Conservation (phyloP, 2,113 vertebrate genomes). For the Perca schrenkii region DNA sequence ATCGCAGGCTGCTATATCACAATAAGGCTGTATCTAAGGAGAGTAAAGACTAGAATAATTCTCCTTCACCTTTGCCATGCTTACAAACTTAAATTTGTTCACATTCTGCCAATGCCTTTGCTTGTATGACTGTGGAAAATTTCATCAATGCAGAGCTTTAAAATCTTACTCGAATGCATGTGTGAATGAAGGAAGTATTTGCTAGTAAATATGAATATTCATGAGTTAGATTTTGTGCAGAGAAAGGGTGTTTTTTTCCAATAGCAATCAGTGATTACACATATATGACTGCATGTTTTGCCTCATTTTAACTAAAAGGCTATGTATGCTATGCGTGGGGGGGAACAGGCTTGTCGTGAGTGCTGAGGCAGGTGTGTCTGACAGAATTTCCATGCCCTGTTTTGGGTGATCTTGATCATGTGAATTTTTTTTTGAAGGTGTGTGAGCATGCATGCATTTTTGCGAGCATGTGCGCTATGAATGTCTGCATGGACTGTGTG, state of each 20-base stretch:
- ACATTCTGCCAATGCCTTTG: not conserved
- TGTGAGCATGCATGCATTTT: conserved; percentile 41
- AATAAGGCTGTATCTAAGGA: conserved; percentile 21
- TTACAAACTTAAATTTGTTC: not conserved
- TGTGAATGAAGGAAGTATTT: not conserved
- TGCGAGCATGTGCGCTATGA: conserved; percentile 6
- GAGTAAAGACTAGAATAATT: conserved; percentile 6
- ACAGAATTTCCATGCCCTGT: conserved; percentile 39
- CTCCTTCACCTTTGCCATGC: conserved; percentile 24
- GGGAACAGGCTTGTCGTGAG: not conserved
- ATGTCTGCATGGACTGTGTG: conserved; percentile 38
- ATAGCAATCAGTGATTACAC: conserved; percentile 16
- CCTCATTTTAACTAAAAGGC: conserved; percentile 37
- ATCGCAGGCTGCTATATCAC: conserved; percentile 6
- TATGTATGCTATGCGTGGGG: conserved; percentile 9
- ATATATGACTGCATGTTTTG: conserved; percentile 28
- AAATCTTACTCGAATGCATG: not conserved
- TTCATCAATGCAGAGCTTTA: not conserved
- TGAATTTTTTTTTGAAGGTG: conserved; percentile 45
- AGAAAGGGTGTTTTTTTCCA: not conserved
- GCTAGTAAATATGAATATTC: conserved; percentile 6
- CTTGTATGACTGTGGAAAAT: conserved; percentile 14
- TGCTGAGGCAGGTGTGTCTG: conserved; percentile 52
- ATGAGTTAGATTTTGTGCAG: not conserved
- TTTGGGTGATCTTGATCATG: conserved; percentile 40